phyloP scores from a whole-genome alignment of 2,888 invertebrate species.

The Stenichneumon culpator region DNA sequence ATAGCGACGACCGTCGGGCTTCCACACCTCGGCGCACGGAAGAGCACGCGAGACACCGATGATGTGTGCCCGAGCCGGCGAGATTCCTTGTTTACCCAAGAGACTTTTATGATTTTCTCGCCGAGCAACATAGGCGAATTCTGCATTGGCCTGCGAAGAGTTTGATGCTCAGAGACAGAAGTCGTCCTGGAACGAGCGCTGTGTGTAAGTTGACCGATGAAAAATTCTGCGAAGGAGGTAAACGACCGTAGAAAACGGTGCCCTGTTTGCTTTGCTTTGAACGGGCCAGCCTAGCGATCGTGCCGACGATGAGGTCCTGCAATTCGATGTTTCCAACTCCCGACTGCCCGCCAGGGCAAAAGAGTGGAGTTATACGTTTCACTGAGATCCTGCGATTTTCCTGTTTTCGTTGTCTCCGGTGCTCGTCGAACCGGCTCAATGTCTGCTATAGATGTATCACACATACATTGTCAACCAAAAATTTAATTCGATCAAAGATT shows the following conservation, averaged over 20 bases:
- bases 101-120: neutral
- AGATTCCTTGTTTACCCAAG: neutral
- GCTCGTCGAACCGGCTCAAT: no score
- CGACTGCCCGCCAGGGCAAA: no score
- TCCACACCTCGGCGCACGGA: constrained; percentile 45
- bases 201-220: neutral
- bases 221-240: neutral
- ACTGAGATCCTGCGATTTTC: no score
- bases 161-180: neutral
- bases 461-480: no score
- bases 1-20: constrained; percentile 7
- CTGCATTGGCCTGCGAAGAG: neutral
- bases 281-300: neutral
- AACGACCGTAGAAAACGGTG: neutral
- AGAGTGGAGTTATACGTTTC: no score
- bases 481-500: no score
- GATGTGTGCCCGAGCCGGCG: neutral
- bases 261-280: neutral
- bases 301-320: no score
- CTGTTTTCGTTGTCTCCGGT: no score
- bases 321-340: no score
- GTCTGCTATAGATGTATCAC: no score
- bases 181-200: neutral
- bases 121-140: neutral
- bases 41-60: neutral